Evolutionary conservation across 2,797 vertebrate genomes (phyloP), one percentile per base, ranked within the genome.

Genomic region (Alectoris magna): DNA sequence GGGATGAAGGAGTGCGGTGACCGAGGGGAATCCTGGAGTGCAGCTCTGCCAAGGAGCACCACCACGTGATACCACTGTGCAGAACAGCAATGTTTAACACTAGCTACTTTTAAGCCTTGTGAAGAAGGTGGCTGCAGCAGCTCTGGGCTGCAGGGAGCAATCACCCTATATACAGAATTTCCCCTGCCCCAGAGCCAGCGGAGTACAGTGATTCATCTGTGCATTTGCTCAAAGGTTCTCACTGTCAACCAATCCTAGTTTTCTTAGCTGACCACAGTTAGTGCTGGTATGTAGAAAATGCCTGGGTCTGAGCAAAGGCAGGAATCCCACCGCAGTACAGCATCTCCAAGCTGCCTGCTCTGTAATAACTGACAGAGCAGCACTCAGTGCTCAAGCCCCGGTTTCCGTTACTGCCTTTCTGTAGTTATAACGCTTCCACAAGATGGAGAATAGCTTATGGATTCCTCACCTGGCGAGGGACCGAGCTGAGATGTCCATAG

Each of bases 211-310:
- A 86, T 48, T 79, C 90, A 88, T 86, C 91, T 95, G 70, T 95
- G 73, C 83, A 63, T 89, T 88, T 86, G 29, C 89, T 94, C 72
- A 63, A 96, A 84, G 67, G 79, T 81, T 90, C 84, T 87, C 70
- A 27, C 63, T 70, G 60, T 49, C 9, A 0, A 70, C 77, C 77
- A 78, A 76, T 91, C 92, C 80, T 41, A 38, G 44, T 68, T 76
- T 86, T 82, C 89, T 76, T 72, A 66, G 39, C 73, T 81, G 88
- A 93, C 88, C 74, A 60, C 95, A 93, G 88, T 81, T 76, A 63
- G 91, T 76, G 91, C 73, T 87, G 93, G 91, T 86, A 92, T 94
- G 94, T 85, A 93, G 83, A 95, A 94, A 94, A 96, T 93, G 68
- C 88, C 56, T 87, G 83, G 56, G 73, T 68, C 56, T 87, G 83